Evolutionary conservation across 2,797 vertebrate species (phyloP), one percentile per base, ranked within the genome.

Genomic region (Pygocentrus nattereri): DNA sequence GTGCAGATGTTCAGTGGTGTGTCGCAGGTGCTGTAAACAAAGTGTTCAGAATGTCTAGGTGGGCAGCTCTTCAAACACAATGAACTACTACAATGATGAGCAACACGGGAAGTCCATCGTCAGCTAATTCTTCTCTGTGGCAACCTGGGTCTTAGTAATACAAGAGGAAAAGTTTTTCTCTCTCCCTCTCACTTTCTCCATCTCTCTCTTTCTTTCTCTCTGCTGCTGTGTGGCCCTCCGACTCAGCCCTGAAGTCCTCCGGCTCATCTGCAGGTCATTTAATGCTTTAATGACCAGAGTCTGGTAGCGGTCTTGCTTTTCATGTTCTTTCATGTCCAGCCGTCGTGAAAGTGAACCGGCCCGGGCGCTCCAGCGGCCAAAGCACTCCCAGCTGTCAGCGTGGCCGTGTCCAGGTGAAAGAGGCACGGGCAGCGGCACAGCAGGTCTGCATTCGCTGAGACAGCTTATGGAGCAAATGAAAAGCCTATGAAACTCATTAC

Each of bases 181-280:
- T 50, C 44, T 50, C n/a, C 11, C 25, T 61, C 25, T 13, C 56
- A 23, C 56, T 25, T 25, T 23, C 7, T 58, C 21, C 21, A 25
- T 25, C 11, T 73, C 4, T 50, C 15, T 58, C 27, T 62, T 3
- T 52, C 38, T 19, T 79, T 12, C 19, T 30, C 27, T 61, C 18
- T 38, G 62, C 68, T 70, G 68, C 15, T 49, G 62, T 59, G 78
- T 61, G 65, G 82, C 72, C 75, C 54, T 31, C 71, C 18, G 61
- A 75, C 84, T 59, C 81, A 62, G 58, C 34, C 74, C 81, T 81
- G 78, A 73, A 64, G 75, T 77, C 69, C 23, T 87, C 89, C 91
- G 90, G 92, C 88, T 93, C 94, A 92, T 90, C 88, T 88, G 88
- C 88, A 80, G 89, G 83, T 91, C 86, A 88, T 94, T 92, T 90